Evolutionary conservation across 1,140 invertebrate species (phyloP).

Genomic region (Camponotus pennsylvanicus): DNA sequence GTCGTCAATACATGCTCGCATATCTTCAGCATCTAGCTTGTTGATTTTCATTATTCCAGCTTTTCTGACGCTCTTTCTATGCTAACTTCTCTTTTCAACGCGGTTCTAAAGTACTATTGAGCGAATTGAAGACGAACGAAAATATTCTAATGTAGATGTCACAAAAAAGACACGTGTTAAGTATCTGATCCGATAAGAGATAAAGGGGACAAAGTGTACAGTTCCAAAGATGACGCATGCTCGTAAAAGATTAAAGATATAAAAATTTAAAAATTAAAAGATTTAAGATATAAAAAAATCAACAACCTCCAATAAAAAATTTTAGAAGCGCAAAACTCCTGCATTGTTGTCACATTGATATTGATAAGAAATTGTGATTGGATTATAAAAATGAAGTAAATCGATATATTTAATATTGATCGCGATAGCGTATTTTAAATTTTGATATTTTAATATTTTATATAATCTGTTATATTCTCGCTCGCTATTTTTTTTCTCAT

Average conservation of each 20-base stretch:
- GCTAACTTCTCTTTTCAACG: background rate
- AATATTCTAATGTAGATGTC: background rate
- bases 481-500: no score
- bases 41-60: background rate
- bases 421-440: no score
- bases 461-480: no score
- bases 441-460: no score
- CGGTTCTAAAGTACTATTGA: background rate
- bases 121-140: background rate
- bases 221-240: background rate
- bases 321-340: background rate
- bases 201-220: no score
- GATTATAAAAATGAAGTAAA: background rate
- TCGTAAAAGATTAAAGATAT: background rate
- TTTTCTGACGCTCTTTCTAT: slow-evolving; percentile 21
- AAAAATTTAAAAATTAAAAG: background rate
- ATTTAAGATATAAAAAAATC: background rate
- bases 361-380: background rate
- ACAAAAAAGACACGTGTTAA: slow-evolving; percentile 6
- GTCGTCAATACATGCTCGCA: background rate
- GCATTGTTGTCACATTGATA: background rate
- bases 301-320: background rate
- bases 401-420: background rate
- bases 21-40: background rate
- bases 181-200: background rate